Conservation (phyloP, 2,113 vertebrate species). For the Apteryx mantelli region DNA sequence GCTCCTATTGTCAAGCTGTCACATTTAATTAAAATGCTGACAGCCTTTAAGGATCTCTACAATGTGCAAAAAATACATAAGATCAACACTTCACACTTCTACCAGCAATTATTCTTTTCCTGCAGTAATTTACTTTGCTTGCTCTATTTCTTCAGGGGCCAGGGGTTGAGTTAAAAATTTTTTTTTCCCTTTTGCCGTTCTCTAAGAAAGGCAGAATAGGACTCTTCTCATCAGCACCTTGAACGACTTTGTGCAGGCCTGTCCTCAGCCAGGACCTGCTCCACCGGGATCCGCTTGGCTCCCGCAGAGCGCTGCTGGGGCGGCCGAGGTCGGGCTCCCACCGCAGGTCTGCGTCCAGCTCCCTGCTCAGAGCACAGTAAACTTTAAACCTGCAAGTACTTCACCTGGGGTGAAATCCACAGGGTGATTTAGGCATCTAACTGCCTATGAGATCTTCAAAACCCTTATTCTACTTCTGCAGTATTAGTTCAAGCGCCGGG, state of each 20-base stretch:
- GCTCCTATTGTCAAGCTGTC: conserved; percentile 76
- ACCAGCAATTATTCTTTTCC: neutral
- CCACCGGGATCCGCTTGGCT: neutral
- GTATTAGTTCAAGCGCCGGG: neutral
- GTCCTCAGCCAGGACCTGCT: neutral
- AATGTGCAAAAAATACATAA: conserved; percentile 43
- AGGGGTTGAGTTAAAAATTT: neutral
- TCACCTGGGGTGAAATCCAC: neutral
- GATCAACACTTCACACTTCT: conserved; percentile 45
- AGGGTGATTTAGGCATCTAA: neutral
- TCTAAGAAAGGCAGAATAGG: neutral
- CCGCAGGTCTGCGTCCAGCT: neutral
- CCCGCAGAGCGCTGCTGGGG: neutral
- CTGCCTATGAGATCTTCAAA: neutral
- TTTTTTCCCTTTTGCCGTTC: neutral
- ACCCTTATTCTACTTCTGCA: neutral
- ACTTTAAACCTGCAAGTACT: neutral
- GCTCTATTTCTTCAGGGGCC: neutral
- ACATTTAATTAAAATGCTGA: conserved; percentile 69
- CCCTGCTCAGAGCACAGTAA: neutral
- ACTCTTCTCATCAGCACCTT: neutral
- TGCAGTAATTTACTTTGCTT: conserved; percentile 21
- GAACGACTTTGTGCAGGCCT: neutral
- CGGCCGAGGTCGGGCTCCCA: neutral
- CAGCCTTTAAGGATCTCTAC: conserved; percentile 46